phyloP scores from a whole-genome alignment of 1,140 invertebrate genomes.

The Drosophila saltans region DNA sequence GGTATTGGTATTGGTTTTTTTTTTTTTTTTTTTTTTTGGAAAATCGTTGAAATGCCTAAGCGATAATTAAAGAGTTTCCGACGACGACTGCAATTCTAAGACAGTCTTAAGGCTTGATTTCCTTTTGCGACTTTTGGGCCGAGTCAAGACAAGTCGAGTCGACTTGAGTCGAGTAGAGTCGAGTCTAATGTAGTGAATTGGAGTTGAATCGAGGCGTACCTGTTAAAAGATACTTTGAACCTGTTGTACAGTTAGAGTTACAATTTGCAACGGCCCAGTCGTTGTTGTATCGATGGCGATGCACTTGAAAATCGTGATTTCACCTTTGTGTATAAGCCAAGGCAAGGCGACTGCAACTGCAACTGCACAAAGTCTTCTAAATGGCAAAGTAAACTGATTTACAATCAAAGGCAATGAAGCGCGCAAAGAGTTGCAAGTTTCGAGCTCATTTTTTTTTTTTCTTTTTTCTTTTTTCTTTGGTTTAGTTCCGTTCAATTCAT shows the following conservation, averaged over 20 bases:
- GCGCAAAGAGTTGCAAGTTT: slow-evolving; percentile 65
- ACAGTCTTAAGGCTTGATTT: slow-evolving; percentile 21
- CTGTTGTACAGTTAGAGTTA: slow-evolving; percentile 82
- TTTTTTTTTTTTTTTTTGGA: slow-evolving; percentile 7
- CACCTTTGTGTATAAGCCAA: slow-evolving; percentile 72
- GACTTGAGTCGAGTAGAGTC: background rate
- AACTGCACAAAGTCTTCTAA: slow-evolving; percentile 73
- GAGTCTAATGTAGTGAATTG: slow-evolving; percentile 31
- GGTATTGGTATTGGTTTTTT: slow-evolving; percentile 31
- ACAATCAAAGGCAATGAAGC: slow-evolving; percentile 81
- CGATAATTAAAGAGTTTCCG: slow-evolving; percentile 70
- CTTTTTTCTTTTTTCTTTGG: slow-evolving; percentile 1
- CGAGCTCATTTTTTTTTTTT: slow-evolving; percentile 18
- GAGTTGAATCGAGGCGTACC: slow-evolving; percentile 64
- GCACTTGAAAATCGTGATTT: slow-evolving; percentile 82
- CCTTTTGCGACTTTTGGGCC: slow-evolving; percentile 2
- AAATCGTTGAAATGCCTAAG: slow-evolving; percentile 71
- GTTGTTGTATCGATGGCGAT: slow-evolving; percentile 78
- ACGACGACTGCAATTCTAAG: slow-evolving; percentile 22
- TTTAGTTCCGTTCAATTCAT: slow-evolving; percentile 66
- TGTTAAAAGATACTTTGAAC: slow-evolving; percentile 81
- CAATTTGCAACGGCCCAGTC: slow-evolving; percentile 72
- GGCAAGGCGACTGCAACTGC: slow-evolving; percentile 42
- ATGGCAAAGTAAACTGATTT: slow-evolving; percentile 82
- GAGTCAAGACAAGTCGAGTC: background rate